phyloP scores from a whole-genome alignment of 2,888 invertebrate species.

The Tuberolachnus salignus region DNA sequence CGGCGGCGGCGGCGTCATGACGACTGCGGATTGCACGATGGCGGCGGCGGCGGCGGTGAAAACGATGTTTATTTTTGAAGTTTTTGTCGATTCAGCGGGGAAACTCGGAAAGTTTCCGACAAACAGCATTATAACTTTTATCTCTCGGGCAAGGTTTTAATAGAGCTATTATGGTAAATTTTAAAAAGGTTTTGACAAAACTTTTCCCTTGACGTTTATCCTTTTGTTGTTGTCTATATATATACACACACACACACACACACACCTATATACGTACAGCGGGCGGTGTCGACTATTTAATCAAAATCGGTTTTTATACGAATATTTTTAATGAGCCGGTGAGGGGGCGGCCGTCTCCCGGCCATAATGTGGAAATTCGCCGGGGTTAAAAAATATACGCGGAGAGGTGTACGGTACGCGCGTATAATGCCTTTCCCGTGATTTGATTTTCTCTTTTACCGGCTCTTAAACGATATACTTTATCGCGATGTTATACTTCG shows the following conservation, averaged over 20 bases:
- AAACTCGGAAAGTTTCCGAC: constrained; percentile 38
- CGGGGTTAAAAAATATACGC: background rate
- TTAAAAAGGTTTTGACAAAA: constrained; percentile 50
- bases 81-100: constrained; percentile 39
- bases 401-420: background rate
- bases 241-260: no score
- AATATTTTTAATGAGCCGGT: constrained; percentile 21
- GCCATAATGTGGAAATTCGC: background rate
- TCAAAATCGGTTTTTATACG: constrained; percentile 42
- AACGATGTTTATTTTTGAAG: constrained; percentile 52
- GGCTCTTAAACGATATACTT: no score
- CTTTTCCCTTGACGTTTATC: constrained; percentile 46
- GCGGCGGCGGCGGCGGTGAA: background rate
- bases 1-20: constrained; percentile 11
- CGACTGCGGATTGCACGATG: constrained; percentile 21
- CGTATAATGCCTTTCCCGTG: no score
- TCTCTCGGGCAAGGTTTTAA: constrained; percentile 36
- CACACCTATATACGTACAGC: constrained; percentile 2
- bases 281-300: constrained; percentile 40
- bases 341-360: background rate
- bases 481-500: no score
- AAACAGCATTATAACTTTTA: constrained; percentile 53
- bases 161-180: constrained; percentile 53
- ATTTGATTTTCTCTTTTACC: no score
- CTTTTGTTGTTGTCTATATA: constrained; percentile 30